Evolutionary conservation across 2,113 vertebrate species (phyloP), one percentile per base, ranked within the genome.

Genomic region (Dissostichus mawsoni): DNA sequence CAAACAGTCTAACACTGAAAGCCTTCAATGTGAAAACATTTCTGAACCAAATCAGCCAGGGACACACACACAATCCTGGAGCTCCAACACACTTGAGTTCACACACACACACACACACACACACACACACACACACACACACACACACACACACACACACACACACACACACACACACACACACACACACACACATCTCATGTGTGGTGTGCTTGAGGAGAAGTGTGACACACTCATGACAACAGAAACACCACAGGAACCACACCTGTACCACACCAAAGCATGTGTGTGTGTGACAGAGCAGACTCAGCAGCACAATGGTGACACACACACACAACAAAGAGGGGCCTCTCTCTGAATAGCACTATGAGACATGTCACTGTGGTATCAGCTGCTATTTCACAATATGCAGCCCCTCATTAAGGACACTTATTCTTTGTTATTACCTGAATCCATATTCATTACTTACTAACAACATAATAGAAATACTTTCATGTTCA

Each of bases 261-360:
- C 79, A 68, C 70, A 69, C 12, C 61, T 16, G 14, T 64, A 71
- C 76, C 82, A 87, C 79, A 89, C 41, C 61, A 80, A 74, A 84
- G 83, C 5, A 5, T 41, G n/a, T 11, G 51, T 33, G 55, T 48
- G 53, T 62, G 47, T 73, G 50, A 25, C 25, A 29, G 3, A 29
- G 29, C n/a, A 23, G 74, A 64, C 44, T 5, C 45, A 18, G 47
- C 17, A 33, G 51, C 63, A 56, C 33, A 17, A 9, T 17, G 9
- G 44, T 57, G 61, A 64, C 36, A 8, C 36, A 41, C 36, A 41
- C 36, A 41, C 36, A 41, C 36, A 8, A 41, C 36, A 41, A 41
- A 41, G 36, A 41, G 36, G 36, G 5, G 8, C 36, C 8, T 41
- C 36, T 41, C 36, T 41, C 36, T 41, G 36, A 41, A 41, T 41